Conservation (phyloP, 2,888 invertebrate genomes). For the Agrochola lychnidis region DNA sequence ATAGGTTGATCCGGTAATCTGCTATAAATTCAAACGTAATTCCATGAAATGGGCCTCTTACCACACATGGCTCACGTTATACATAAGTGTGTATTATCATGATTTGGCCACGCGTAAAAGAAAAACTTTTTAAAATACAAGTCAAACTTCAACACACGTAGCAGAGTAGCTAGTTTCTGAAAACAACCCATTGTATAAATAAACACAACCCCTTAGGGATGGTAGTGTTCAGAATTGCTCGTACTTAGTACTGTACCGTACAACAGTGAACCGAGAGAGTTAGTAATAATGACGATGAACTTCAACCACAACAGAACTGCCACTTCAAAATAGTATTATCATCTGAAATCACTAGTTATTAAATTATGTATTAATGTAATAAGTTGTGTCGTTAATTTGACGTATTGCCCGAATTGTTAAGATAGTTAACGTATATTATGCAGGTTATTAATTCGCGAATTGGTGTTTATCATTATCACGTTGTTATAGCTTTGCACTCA, state of each 20-base stretch:
- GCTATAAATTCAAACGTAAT: neutral
- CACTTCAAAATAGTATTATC: conserved; percentile 18
- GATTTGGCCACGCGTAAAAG: neutral
- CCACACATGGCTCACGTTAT: neutral
- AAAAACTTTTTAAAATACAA: too few species aligned
- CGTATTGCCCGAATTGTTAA: conserved; percentile 55
- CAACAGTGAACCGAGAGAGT: neutral
- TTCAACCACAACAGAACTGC: neutral
- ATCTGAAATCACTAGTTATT: conserved; percentile 3
- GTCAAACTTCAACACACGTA: neutral
- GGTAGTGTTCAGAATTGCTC: neutral
- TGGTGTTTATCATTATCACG: neutral
- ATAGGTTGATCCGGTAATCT: neutral
- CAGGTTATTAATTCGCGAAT: neutral
- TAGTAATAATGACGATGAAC: neutral
- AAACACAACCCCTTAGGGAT: neutral
- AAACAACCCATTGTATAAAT: neutral
- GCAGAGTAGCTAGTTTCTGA: neutral
- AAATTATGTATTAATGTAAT: conserved; percentile 57
- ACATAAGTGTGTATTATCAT: neutral
- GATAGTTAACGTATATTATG: neutral
- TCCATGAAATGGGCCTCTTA: neutral
- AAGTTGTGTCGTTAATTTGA: conserved; percentile 60
- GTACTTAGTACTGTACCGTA: neutral
- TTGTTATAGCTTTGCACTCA: too few species aligned